These are phyloP conservation scores for Ostrea denselamellosa DNA, from an alignment of 1,140 invertebrate species.

Conservation along the genomic window DNA sequence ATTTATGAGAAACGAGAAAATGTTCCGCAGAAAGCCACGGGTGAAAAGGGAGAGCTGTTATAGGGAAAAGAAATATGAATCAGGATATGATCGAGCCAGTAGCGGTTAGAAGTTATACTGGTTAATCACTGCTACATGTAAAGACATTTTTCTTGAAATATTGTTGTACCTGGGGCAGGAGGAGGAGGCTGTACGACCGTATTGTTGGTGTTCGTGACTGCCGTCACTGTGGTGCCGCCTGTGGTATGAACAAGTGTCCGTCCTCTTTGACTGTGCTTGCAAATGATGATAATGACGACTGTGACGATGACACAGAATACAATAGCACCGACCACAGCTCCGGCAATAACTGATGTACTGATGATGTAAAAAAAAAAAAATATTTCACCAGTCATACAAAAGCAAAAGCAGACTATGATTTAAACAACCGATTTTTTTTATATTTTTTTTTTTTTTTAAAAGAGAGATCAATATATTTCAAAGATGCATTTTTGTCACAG, in stretches of 20 bases:
- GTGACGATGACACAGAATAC: background rate
- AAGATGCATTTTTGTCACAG: too few relatives aligned
- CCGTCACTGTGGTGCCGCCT: background rate
- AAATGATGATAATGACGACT: background rate
- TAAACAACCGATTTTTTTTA: too few relatives aligned
- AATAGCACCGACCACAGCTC: background rate
- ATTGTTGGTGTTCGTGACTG: background rate
- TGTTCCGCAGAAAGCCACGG: too few relatives aligned
- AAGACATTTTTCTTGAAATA: background rate
- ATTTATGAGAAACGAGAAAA: too few relatives aligned
- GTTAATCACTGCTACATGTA: too few relatives aligned
- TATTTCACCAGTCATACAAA: background rate
- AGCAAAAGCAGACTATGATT: too few relatives aligned
- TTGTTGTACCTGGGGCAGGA: background rate
- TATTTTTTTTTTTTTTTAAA: too few relatives aligned
- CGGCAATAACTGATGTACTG: background rate
- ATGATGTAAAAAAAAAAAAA: background rate
- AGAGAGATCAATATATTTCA: too few relatives aligned
- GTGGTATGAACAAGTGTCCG: background rate
- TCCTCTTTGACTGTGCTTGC: background rate
- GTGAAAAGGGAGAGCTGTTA: too few relatives aligned
- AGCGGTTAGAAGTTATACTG: too few relatives aligned
- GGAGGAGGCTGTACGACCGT: background rate
- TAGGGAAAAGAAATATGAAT: too few relatives aligned
- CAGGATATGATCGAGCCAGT: too few relatives aligned